These are phyloP conservation scores for Theocolax elegans DNA, from an alignment of 1,140 invertebrate genomes.

Conservation along the genomic window DNA sequence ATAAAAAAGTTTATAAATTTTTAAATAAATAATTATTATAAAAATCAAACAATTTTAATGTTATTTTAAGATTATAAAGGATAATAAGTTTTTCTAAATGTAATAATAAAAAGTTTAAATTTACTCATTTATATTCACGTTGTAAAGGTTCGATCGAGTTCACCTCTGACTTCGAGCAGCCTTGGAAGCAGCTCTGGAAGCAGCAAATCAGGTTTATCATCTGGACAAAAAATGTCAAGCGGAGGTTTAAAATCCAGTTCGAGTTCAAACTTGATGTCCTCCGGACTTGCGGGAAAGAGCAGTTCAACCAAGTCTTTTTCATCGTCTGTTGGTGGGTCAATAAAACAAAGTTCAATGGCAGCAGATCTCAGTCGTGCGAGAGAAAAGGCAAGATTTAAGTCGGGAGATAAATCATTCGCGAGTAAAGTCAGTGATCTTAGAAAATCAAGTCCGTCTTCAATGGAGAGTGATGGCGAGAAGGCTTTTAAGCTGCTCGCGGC, in stretches of 20 bases:
- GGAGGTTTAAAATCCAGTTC: conserved; percentile 53
- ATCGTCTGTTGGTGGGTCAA: conserved; percentile 55
- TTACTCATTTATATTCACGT: too few relatives aligned
- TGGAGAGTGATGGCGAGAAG: conserved; percentile 72
- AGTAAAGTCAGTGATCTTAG: conserved; percentile 69
- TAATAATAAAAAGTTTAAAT: too few relatives aligned
- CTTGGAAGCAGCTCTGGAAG: conserved; percentile 45
- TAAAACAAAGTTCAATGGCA: conserved; percentile 62
- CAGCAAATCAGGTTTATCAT: conserved; percentile 54
- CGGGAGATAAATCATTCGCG: conserved; percentile 72
- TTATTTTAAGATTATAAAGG: too few relatives aligned
- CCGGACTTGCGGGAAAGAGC: conserved; percentile 48
- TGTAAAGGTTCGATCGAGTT: conserved; percentile 49
- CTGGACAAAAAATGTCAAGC: conserved; percentile 68
- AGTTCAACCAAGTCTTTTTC: conserved; percentile 61
- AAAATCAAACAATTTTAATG: too few relatives aligned
- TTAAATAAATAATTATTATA: too few relatives aligned
- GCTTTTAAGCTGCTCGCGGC: conserved; percentile 67
- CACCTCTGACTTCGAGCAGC: conserved; percentile 52
- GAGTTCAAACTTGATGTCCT: conserved; percentile 47
- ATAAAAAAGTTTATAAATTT: too few relatives aligned
- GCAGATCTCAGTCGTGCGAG: conserved; percentile 71
- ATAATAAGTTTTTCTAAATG: too few relatives aligned
- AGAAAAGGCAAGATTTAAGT: conserved; percentile 68
- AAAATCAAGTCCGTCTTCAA: conserved; percentile 75